Evolutionary conservation across 2,888 invertebrate species (phyloP), one percentile per base, ranked within the genome.

Genomic region (Ophion ellenae): DNA sequence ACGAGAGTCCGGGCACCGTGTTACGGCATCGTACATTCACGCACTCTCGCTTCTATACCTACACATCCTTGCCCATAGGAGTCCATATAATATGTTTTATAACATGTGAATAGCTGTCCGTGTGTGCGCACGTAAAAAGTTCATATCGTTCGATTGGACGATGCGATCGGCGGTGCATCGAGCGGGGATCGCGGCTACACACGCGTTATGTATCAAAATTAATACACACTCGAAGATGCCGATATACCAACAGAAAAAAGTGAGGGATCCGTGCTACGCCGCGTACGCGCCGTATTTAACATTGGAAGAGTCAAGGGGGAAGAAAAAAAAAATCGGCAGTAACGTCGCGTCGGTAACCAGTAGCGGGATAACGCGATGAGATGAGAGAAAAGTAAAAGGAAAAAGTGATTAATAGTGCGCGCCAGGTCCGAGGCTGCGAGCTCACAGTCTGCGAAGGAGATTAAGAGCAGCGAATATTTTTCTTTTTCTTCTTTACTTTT

Each of bases 1-100:
- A 83, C 76, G 85, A 85, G 86, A 87, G 82, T 85, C 86, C 73
- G 77, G 74, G 83, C 84, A 81, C 79, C 78, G 77, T 84, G 86
- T 84, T 83, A 84, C 83, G 81, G 78, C 81, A 81, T 81, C 78
- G 66, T 79, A 76, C 76, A 69, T 86, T 81, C 83, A 78, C 81
- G 75, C 83, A 83, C 83, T 81, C 45, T 79, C 47, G 59, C 63
- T 28, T 71, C 14, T 67, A 36, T 71, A 40, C 47, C 57, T 40
- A 64, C 24, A 45, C 40, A 47, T 20, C 0, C 24, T 24, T 70
- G 45, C 9, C 17, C 73, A 67, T 73, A 20, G 24, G 24, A 36
- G 59, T 69, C 17, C 57, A 59, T 24, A 59, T 20, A 69, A 78
- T 24, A 24, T 57, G 57, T 67, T 78, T 69, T 40, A 59, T 59